phyloP scores from a whole-genome alignment of 1,140 invertebrate genomes.

The Episyrphus balteatus region DNA sequence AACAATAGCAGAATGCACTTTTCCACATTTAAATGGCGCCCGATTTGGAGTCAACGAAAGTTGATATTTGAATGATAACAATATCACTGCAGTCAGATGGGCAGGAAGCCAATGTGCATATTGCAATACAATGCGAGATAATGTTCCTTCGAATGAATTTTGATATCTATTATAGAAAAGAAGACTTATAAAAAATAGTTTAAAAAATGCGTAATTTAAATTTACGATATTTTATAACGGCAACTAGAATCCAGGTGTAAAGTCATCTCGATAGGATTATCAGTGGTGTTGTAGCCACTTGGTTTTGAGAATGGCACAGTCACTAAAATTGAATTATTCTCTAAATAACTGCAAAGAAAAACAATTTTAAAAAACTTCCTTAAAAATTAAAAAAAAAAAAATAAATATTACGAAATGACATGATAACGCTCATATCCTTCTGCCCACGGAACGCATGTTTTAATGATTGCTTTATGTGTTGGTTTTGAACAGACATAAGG shows the following conservation, averaged over 20 bases:
- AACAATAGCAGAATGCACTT: constrained; percentile 8
- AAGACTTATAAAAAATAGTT: not conserved
- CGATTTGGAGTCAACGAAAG: constrained; percentile 3
- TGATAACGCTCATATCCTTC: constrained; percentile 46
- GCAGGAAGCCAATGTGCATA: constrained; percentile 33
- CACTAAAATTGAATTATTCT: constrained; percentile 38
- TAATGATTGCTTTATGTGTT: constrained; percentile 45
- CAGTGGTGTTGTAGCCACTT: constrained; percentile 22
- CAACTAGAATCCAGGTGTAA: constrained; percentile 48
- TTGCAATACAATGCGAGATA: constrained; percentile 22
- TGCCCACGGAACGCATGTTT: constrained; percentile 52
- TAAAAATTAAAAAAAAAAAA: constrained; percentile 14
- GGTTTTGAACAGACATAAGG: constrained; percentile 37
- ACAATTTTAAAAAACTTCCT: constrained; percentile 7
- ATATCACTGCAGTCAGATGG: constrained; percentile 24
- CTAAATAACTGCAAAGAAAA: constrained; percentile 36
- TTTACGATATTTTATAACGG: constrained; percentile 44
- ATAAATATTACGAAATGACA: constrained; percentile 44
- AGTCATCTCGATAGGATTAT: constrained; percentile 36
- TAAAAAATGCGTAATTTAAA: not conserved
- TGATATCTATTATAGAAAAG: constrained; percentile 17
- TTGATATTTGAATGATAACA: constrained; percentile 26
- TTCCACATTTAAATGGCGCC: constrained; percentile 12
- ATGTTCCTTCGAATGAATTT: constrained; percentile 23
- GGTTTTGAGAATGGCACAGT: constrained; percentile 39